phyloP scores from a whole-genome alignment of 2,888 invertebrate genomes.

The Zygogramma bicolorata region DNA sequence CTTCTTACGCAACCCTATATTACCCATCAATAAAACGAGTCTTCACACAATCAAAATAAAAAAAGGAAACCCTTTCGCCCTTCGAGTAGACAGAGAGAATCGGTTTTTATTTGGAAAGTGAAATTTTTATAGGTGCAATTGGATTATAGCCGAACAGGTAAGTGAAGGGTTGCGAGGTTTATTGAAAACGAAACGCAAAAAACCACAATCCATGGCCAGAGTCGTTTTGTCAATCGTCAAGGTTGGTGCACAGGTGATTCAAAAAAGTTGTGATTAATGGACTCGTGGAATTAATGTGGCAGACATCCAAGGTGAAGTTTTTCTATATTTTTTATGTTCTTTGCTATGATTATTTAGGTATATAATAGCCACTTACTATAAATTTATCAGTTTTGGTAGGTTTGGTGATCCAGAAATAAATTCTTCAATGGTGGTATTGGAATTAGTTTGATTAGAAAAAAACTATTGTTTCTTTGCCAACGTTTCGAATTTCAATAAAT shows the following conservation, averaged over 20 bases:
- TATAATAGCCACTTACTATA: too few species aligned
- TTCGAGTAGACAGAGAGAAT: conserved; percentile 10
- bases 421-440: too few species aligned
- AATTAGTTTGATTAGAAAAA: too few species aligned
- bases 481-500: too few species aligned
- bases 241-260: conserved; percentile 50
- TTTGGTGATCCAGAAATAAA: too few species aligned
- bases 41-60: conserved; percentile 27
- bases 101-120: conserved; percentile 53
- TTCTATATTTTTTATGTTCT: background rate
- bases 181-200: conserved; percentile 53
- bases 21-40: conserved; percentile 42
- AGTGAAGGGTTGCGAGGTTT: conserved; percentile 54
- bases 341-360: too few species aligned
- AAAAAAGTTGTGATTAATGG: conserved; percentile 1
- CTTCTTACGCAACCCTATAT: conserved; percentile 41
- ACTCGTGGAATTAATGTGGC: conserved; percentile 19
- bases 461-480: too few species aligned
- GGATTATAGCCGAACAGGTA: conserved; percentile 52
- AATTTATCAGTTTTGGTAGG: too few species aligned
- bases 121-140: conserved; percentile 59
- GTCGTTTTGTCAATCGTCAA: conserved; percentile 54
- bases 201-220: conserved; percentile 65
- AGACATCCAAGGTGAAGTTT: conserved; percentile 26
- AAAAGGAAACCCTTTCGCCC: conserved; percentile 32